These are phyloP conservation scores for Carassius gibelio DNA, from an alignment of 2,113 vertebrate species.

Conservation along the genomic window DNA sequence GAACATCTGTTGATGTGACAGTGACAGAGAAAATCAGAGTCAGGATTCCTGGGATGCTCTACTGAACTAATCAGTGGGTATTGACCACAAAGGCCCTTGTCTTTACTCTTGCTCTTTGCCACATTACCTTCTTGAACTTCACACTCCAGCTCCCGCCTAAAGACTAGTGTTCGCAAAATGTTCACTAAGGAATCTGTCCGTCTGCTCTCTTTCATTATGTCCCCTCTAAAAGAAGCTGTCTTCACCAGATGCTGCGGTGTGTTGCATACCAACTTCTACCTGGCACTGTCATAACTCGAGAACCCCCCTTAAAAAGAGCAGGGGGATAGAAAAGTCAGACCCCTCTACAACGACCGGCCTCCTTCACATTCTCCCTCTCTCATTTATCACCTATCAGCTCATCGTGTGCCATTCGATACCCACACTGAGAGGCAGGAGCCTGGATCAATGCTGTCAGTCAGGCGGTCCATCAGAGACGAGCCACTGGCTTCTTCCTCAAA, in stretches of 20 bases:
- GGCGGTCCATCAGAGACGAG: slow-evolving; percentile 43
- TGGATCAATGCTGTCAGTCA: slow-evolving; percentile 62
- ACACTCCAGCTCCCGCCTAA: background rate
- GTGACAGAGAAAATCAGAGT: background rate
- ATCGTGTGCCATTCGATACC: slow-evolving; percentile 57
- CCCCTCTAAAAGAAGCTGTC: slow-evolving; percentile 61
- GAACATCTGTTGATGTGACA: background rate
- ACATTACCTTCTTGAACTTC: slow-evolving; percentile 18
- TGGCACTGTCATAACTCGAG: slow-evolving; percentile 34
- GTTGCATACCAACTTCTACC: slow-evolving; percentile 39
- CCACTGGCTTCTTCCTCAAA: slow-evolving; percentile 49
- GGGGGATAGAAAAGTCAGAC: slow-evolving; percentile 15
- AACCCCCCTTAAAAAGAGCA: slow-evolving; percentile 38
- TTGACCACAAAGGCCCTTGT: background rate
- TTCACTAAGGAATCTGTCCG: slow-evolving; percentile 18
- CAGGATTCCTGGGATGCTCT: background rate
- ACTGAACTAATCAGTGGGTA: background rate
- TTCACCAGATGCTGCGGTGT: slow-evolving; percentile 48
- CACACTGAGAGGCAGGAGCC: slow-evolving; percentile 49
- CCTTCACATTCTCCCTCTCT: slow-evolving; percentile 44
- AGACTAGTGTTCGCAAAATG: background rate
- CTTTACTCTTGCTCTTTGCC: background rate
- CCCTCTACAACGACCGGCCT: slow-evolving; percentile 38
- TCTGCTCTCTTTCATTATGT: slow-evolving; percentile 51
- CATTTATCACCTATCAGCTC: slow-evolving; percentile 61